These are phyloP conservation scores for Pitangus sulphuratus DNA, from an alignment of 2,797 vertebrate species.

Conservation along the genomic window DNA sequence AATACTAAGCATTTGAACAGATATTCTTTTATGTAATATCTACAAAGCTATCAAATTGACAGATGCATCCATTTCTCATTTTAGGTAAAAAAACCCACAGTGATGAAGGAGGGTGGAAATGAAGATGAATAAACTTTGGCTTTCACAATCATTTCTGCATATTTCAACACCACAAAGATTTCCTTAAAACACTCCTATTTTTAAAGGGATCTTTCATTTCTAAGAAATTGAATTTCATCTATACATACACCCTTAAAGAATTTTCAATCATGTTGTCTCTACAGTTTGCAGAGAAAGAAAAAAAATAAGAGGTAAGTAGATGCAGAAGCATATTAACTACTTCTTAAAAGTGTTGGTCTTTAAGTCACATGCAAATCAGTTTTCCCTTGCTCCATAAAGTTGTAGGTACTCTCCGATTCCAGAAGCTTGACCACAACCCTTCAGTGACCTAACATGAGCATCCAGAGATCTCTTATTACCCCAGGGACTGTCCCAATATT, in stretches of 20 bases:
- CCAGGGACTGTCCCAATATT: not conserved
- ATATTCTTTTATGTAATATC: not conserved
- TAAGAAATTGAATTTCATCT: not conserved
- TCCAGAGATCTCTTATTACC: not conserved
- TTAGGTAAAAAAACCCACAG: not conserved
- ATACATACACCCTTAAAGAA: not conserved
- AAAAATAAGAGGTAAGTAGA: not conserved
- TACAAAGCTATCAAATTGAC: not conserved
- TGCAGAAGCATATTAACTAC: not conserved
- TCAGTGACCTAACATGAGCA: not conserved
- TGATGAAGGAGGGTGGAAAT: not conserved
- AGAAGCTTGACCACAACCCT: not conserved
- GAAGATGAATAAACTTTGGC: not conserved
- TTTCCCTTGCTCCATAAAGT: not conserved
- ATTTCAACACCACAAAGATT: not conserved
- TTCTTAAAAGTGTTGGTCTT: not conserved
- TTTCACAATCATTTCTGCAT: not conserved
- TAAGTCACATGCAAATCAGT: not conserved
- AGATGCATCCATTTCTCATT: not conserved
- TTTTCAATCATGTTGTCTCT: not conserved
- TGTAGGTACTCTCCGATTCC: rapidly evolving
- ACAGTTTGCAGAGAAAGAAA: not conserved
- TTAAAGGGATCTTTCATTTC: not conserved
- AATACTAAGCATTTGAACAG: not conserved
- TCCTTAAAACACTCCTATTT: not conserved